Percentiles rank a stretch among this genome's conserved stretches.
Conservation (phyloP, 2,113 vertebrate genomes). For the Macheiramphus alcinus region DNA sequence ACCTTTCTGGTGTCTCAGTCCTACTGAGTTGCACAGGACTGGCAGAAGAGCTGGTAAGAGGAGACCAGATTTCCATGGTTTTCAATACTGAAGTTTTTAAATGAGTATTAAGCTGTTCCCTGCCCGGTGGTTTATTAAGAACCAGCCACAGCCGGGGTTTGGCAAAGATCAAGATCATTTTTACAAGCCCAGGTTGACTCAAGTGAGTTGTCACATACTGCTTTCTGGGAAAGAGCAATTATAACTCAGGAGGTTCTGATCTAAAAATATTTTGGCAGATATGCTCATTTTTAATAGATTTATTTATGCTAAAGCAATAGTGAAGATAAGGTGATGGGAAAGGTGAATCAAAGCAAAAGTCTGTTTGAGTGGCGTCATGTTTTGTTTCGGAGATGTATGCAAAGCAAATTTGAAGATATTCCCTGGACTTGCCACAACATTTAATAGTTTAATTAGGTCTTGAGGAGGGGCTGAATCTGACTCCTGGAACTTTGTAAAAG, state of each 20-base stretch:
- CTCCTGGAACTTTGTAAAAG: background rate
- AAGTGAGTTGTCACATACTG: background rate
- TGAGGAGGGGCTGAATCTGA: background rate
- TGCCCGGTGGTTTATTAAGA: background rate
- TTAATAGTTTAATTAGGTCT: background rate
- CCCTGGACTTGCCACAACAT: background rate
- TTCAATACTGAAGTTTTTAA: background rate
- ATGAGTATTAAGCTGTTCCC: background rate
- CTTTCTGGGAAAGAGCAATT: constrained; percentile 2
- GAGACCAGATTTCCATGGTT: background rate
- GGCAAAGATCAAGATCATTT: background rate
- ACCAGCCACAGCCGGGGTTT: background rate
- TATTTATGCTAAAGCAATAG: background rate
- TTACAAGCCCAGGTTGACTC: background rate
- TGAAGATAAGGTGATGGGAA: background rate
- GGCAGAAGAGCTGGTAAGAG: background rate
- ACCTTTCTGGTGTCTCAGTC: background rate
- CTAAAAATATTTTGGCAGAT: constrained; percentile 11
- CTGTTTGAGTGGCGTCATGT: background rate
- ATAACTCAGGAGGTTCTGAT: background rate
- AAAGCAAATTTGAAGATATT: background rate
- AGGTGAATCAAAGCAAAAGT: background rate
- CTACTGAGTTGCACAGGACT: background rate
- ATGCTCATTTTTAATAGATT: background rate
- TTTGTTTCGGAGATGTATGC: background rate